A percentile compares a stretch with the other conserved stretches of the same genome.
phyloP scores from a whole-genome alignment of 2,797 vertebrate genomes.

The Ispidina picta region DNA sequence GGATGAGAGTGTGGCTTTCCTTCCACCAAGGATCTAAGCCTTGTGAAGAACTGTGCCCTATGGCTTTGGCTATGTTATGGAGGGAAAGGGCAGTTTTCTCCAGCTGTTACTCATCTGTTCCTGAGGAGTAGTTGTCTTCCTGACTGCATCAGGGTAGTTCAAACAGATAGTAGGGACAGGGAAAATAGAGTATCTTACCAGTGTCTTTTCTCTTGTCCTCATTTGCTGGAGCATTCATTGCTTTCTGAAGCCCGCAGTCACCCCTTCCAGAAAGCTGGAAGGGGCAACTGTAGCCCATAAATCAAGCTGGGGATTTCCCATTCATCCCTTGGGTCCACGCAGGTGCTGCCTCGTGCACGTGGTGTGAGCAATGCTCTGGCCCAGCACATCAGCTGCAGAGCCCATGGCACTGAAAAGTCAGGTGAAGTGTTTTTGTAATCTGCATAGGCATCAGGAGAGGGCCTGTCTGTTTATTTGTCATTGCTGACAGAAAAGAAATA shows the following conservation, averaged over 20 bases:
- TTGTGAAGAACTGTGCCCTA: neutral
- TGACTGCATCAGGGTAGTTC: neutral
- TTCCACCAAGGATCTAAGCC: neutral
- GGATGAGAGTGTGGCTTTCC: neutral
- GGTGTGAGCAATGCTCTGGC: neutral
- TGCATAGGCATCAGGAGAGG: neutral
- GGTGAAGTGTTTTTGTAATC: neutral
- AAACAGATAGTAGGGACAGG: accelerated
- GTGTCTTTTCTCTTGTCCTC: neutral
- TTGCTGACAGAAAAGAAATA: slow-evolving; percentile 6
- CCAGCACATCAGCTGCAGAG: accelerated
- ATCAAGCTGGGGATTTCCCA: neutral
- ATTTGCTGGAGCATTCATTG: neutral
- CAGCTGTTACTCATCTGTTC: neutral
- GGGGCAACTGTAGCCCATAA: neutral
- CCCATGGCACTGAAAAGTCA: neutral
- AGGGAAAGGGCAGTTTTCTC: neutral
- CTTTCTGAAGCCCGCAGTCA: neutral
- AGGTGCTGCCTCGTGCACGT: accelerated
- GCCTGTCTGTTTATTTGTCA: neutral
- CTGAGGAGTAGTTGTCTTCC: neutral
- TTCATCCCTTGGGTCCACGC: neutral
- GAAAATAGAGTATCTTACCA: neutral
- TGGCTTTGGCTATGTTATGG: neutral
- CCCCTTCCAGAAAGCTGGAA: neutral